phyloP scores from a whole-genome alignment of 2,888 invertebrate species.

The Unio delphinus region DNA sequence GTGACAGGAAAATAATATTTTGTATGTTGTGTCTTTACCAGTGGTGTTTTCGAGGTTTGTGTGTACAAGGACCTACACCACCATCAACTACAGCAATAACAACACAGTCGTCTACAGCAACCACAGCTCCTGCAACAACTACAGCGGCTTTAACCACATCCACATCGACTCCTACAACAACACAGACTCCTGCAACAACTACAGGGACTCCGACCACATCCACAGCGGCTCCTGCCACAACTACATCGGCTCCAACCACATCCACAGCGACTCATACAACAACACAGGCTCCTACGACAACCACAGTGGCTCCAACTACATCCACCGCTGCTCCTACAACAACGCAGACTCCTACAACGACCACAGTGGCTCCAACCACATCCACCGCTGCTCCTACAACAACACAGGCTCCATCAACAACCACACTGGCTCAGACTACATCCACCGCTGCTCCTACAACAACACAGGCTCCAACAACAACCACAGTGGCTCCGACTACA shows the following conservation, averaged over 20 bases:
- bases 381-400: too few relatives aligned
- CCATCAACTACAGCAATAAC: slow-evolving; percentile 1
- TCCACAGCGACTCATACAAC: not conserved
- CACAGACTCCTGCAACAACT: not conserved
- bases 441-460: not conserved
- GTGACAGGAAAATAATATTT: too few relatives aligned
- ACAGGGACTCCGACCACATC: not conserved
- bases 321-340: too few relatives aligned
- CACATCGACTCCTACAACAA: too few relatives aligned
- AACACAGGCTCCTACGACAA: too few relatives aligned
- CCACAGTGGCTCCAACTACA: too few relatives aligned
- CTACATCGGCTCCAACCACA: not conserved
- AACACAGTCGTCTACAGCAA: not conserved
- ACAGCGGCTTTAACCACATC: too few relatives aligned
- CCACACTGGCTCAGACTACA: not conserved
- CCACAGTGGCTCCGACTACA: too few relatives aligned
- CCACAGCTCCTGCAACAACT: not conserved
- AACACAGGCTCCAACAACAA: not conserved
- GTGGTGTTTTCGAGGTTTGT: too few relatives aligned
- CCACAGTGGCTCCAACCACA: too few relatives aligned
- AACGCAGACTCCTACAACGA: too few relatives aligned
- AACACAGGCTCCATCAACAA: not conserved
- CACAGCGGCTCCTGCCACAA: not conserved
- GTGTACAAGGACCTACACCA: not conserved
- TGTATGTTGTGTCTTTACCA: too few relatives aligned